Percentiles rank a stretch among this genome's conserved stretches.
These are phyloP conservation scores for Gymnoscopelus microlampas DNA, from an alignment of 2,797 vertebrate species.

Conservation along the genomic window DNA sequence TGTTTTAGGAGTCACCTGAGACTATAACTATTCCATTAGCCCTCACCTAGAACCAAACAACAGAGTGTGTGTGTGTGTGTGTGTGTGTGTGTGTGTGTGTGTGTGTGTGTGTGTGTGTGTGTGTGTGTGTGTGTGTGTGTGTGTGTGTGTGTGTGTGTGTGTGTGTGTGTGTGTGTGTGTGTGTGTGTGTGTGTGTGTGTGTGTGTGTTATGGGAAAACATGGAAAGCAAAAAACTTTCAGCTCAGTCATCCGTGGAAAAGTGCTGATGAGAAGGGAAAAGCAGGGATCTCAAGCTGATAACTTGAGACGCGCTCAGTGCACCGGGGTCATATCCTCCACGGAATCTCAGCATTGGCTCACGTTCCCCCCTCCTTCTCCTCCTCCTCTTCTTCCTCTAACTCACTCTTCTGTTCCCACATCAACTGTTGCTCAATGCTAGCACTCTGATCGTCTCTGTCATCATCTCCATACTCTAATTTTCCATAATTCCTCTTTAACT, in stretches of 20 bases:
- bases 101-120: background rate
- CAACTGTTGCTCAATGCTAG: background rate
- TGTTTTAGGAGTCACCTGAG: conserved; percentile 25
- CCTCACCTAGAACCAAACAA: conserved; percentile 31
- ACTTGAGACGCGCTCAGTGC: conserved; percentile 7
- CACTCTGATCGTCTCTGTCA: background rate
- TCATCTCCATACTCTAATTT: background rate
- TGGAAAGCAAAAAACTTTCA: background rate
- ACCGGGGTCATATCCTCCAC: conserved; percentile 6
- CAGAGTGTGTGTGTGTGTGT: conserved; percentile 7
- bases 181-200: conserved; percentile 20
- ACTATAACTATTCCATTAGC: conserved; percentile 14
- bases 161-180: conserved; percentile 2
- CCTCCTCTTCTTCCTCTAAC: background rate
- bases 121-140: conserved; percentile 31
- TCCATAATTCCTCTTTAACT: background rate
- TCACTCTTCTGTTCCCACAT: background rate
- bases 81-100: background rate
- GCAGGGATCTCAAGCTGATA: conserved; percentile 26
- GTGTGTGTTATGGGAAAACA: conserved; percentile 23
- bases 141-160: conserved; percentile 16
- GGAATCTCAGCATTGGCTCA: conserved; percentile 1
- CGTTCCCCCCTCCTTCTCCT: conserved; percentile 10
- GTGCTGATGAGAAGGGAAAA: conserved; percentile 34
- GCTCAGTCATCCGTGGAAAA: conserved; percentile 4